A percentile compares a stretch with the other conserved stretches of the same genome.
These are phyloP conservation scores for Arizona elegans DNA, from an alignment of 2,113 vertebrate genomes.

Conservation along the genomic window DNA sequence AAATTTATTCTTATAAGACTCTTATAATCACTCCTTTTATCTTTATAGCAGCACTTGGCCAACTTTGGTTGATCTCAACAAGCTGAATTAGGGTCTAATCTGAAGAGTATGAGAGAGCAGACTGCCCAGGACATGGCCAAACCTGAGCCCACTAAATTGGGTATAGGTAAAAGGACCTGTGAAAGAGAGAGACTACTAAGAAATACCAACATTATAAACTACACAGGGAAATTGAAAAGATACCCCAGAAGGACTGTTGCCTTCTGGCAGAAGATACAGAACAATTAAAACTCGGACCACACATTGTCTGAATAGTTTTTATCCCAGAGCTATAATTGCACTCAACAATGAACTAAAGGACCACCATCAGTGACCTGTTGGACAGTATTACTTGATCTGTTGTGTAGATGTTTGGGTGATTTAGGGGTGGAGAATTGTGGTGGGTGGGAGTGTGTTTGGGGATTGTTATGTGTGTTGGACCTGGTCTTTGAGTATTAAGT, in stretches of 20 bases:
- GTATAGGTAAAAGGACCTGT: not conserved
- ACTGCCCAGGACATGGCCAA: not conserved
- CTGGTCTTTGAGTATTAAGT: too few species aligned
- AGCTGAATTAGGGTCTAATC: not conserved
- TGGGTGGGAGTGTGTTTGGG: too few species aligned
- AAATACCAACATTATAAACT: not conserved
- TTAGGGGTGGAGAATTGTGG: too few species aligned
- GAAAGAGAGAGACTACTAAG: not conserved
- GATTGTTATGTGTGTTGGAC: too few species aligned
- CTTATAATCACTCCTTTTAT: not conserved
- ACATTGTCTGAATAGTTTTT: too few species aligned
- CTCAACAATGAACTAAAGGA: too few species aligned
- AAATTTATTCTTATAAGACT: not conserved
- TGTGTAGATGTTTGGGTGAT: too few species aligned
- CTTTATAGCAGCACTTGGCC: not conserved
- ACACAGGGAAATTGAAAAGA: not conserved
- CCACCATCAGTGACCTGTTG: too few species aligned
- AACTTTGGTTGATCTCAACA: not conserved
- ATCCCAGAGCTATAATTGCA: too few species aligned
- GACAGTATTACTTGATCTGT: too few species aligned
- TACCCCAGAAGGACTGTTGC: not conserved
- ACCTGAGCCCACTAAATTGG: not conserved
- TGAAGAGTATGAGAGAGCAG: not conserved
- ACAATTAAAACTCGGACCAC: too few species aligned
- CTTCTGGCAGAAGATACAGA: too few species aligned